Evolutionary conservation across 2,797 vertebrate species (phyloP).

Genomic region (Pipistrellus pygmaeus): DNA sequence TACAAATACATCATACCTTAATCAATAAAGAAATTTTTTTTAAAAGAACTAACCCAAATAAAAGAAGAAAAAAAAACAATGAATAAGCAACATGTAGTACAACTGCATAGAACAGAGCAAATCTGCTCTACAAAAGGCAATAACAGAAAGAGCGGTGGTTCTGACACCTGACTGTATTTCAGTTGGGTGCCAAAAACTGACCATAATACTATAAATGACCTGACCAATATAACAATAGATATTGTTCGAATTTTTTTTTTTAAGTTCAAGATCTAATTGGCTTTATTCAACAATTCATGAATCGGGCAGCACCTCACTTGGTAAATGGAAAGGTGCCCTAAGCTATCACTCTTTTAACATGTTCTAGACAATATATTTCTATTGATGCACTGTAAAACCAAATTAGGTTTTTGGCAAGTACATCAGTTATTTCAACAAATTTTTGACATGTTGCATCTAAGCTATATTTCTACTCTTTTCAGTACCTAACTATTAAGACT

Average conservation of each 20-base stretch:
- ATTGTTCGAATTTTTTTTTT: neutral
- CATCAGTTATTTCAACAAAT: neutral
- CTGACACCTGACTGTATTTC: neutral
- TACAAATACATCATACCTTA: too few relatives aligned
- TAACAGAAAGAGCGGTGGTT: neutral
- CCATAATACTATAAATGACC: neutral
- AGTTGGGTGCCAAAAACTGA: neutral
- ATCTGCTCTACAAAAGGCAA: neutral
- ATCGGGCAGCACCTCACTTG: neutral
- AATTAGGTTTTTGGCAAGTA: slow-evolving; percentile 27
- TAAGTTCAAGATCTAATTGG: neutral
- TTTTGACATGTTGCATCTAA: neutral
- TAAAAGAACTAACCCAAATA: neutral
- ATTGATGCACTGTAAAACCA: neutral
- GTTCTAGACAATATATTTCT: neutral
- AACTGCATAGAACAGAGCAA: neutral
- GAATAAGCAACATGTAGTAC: neutral
- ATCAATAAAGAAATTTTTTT: too few relatives aligned
- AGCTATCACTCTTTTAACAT: neutral
- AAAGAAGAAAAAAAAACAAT: neutral
- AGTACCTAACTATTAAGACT: slow-evolving; percentile 5
- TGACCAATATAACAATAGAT: neutral
- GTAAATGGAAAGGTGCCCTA: neutral
- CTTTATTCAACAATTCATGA: neutral
- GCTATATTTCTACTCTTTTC: neutral